Evolutionary conservation across 2,797 vertebrate genomes (phyloP), one percentile per base, ranked within the genome.

Genomic region (Anguilla marmorata): DNA sequence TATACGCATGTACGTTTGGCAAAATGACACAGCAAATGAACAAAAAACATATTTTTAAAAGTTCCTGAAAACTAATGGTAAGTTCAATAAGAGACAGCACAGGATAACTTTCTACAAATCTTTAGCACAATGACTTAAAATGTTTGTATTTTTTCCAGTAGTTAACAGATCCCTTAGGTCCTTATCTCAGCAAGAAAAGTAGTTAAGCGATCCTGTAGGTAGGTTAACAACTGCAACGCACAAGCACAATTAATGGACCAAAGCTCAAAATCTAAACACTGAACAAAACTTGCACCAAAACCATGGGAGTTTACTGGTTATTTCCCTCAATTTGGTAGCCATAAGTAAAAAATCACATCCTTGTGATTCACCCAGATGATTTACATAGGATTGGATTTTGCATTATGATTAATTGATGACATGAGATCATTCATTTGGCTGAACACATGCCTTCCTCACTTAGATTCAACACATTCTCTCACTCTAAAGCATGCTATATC

Each of bases 21-120:
- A 82, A 24, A 82, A 82, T 80, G 41, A 82, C 21, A 50, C n/a
- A 82, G 21, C 21, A 50, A 82, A 82, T n/a, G 21, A 82, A 48
- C 41, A 48, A 82, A 11, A 82, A 50, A 48, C 2, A 19, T 79
- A 19, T 16, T 41, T 33, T 69, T 21, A 30, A 80, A 45, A 45
- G 16, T 21, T 45, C 5, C 16, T 80, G 37, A 80, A 21, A 80
- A 80, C 11, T 12, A 1, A 33, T 37, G 27, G 14, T 5, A 80
- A 45, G 16, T 45, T 80, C 19, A 45, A 80, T 48, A 48, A 21
- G 16, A 80, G 37, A 80, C 6, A 50, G n/a, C 7, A 50, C 12
- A 21, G 72, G 41, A 24, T 80, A 48, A 48, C 16, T 24, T 48
- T 45, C 79, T 7, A 24, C 45, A 48, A 82, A 82, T 21, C 33